Evolutionary conservation across 2,888 invertebrate genomes (phyloP).

Genomic region (Adelphocoris suturalis): DNA sequence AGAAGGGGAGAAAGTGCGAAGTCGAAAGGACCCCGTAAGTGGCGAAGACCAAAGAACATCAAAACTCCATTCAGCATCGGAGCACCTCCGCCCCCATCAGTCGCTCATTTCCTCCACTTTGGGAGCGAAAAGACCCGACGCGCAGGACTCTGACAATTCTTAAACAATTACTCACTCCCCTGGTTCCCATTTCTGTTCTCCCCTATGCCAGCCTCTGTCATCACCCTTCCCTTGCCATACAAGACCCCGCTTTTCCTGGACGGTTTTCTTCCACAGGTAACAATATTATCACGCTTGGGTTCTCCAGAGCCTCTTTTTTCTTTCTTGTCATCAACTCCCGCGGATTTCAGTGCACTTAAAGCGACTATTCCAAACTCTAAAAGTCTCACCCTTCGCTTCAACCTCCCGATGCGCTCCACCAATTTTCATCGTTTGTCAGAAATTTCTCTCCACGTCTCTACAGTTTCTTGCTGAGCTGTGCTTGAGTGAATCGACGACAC

Average conservation of each 20-base stretch:
- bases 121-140: neutral
- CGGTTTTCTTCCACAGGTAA: neutral
- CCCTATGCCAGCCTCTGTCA: neutral
- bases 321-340: neutral
- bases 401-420: neutral
- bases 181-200: neutral
- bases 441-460: too few relatives aligned
- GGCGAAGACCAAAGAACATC: conserved; percentile 36
- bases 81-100: neutral
- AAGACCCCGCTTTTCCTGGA: neutral
- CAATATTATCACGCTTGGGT: conserved; percentile 17
- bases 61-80: conserved; percentile 32
- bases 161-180: conserved; percentile 38
- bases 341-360: conserved; percentile 12
- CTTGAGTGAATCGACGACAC: too few relatives aligned
- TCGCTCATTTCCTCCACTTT: conserved; percentile 36
- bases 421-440: too few relatives aligned
- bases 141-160: conserved; percentile 6
- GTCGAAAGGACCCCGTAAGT: conserved; percentile 13
- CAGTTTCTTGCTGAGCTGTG: too few relatives aligned
- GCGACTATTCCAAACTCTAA: neutral
- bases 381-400: neutral
- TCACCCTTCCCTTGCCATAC: neutral
- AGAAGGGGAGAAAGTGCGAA: neutral
- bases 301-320: neutral